Base-by-base conservation (phyloP, 2,888 invertebrate species). In the Synergus laeviventris region DNA sequence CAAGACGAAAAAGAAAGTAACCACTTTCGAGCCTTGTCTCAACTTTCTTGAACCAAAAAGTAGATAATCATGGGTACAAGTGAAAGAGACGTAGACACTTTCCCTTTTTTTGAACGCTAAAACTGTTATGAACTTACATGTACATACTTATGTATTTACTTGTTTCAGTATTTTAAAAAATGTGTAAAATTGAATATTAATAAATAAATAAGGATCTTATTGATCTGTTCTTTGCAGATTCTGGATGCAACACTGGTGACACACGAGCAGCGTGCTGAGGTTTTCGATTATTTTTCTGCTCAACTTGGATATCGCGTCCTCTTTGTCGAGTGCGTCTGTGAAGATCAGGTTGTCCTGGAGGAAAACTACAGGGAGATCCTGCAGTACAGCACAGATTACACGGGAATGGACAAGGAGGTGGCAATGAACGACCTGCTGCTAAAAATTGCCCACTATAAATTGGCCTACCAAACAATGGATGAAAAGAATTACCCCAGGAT, bases 171-270 rank as follows among this genome's bases (percentile, higher is more conserved):
- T 31, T 31, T 2, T 5, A 31, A 31, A 31, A 31, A 31, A 31
- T 31, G 31, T 31, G 4, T 4, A 31, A 31, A 31, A 31, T 31
- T 31, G 31, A 31, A 0, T 3, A 31, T 3, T 31, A 31, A 31
- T 31, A 2, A 31, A 31, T 31, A 31, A 31, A 7, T 5, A 31
- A 31, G 31, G 5, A 31, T 31, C 31, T 31, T 31, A 31, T 31
- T 5, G 7, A 31, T 31, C 7, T 31, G 0, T 5, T 31, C 80
- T 62, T 92, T 92, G 16, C 89, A 97, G 96, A 96, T 98, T 81
- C 94, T 98, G 86, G 98, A 98, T 91, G 98, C 97, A 45, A 98
- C 98, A 24, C 97, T 98, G 91, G 96, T 97, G 59, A 97, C 97
- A 0, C 92, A 95, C 64, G 94, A 95, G 76, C 95, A 98, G 81